Percentiles rank a stretch among this genome's conserved stretches.
Conservation (phyloP, 2,797 vertebrate species). For the Macropodus opercularis region DNA sequence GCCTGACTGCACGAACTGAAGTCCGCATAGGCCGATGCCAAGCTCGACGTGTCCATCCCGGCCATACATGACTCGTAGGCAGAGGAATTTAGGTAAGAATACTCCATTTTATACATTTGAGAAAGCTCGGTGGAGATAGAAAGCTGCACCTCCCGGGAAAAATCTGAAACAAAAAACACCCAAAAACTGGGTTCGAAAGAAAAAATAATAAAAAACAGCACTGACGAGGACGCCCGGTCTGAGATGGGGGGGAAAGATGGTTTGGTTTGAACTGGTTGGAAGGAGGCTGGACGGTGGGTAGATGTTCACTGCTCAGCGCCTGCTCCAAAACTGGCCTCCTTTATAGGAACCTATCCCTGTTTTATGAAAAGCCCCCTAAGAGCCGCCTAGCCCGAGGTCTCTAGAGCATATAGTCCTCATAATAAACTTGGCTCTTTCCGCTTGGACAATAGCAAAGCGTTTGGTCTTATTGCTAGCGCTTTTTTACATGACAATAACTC, state of each 20-base stretch:
- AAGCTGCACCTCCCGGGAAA: constrained; percentile 78
- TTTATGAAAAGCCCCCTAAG: constrained; percentile 99
- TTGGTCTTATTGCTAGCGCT: constrained; percentile 99
- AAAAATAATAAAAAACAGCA: constrained; percentile 38
- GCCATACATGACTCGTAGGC: constrained; percentile 99
- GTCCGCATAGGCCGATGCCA: constrained; percentile 99
- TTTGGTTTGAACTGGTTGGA: constrained; percentile 81
- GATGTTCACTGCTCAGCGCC: constrained; percentile 98
- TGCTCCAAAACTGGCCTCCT: constrained; percentile 99
- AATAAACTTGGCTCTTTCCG: constrained; percentile 99
- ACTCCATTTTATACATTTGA: constrained; percentile 99
- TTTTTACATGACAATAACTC: constrained; percentile 99
- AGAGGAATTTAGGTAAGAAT: constrained; percentile 99
- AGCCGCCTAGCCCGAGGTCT: constrained; percentile 99
- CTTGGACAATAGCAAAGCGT: constrained; percentile 99
- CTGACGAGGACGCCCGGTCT: constrained; percentile 62
- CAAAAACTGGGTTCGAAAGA: constrained; percentile 69
- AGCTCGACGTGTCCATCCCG: constrained; percentile 99
- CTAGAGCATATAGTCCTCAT: constrained; percentile 99
- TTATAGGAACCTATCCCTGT: constrained; percentile 98
- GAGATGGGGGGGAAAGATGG: constrained; percentile 74
- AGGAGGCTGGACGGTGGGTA: constrained; percentile 85
- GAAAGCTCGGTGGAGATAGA: constrained; percentile 90
- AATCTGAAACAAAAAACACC: constrained; percentile 50
- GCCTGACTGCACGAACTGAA: constrained; percentile 99